Percentiles rank a stretch among this genome's conserved stretches.
These are phyloP conservation scores for Aramus guarauna DNA, from an alignment of 2,113 vertebrate species.

Conservation along the genomic window DNA sequence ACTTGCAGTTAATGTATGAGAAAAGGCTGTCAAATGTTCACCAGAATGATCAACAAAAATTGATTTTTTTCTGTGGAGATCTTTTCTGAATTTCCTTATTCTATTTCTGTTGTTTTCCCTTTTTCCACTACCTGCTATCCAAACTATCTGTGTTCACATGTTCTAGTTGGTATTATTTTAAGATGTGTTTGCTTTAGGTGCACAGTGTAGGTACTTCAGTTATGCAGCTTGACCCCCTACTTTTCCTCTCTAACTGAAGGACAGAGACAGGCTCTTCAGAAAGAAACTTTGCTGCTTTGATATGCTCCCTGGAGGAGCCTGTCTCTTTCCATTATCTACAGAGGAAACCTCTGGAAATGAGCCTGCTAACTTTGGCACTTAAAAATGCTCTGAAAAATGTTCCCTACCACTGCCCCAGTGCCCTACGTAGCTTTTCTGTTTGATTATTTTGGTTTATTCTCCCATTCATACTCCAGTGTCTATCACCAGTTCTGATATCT, in stretches of 20 bases:
- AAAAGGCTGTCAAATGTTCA: constrained; percentile 66
- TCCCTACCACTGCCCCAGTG: background rate
- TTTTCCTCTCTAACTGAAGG: background rate
- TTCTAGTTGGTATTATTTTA: background rate
- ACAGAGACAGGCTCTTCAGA: background rate
- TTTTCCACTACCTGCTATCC: background rate
- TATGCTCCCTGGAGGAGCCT: background rate
- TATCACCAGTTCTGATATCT: background rate
- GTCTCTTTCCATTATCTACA: background rate
- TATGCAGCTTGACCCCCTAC: background rate
- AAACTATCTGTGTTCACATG: background rate
- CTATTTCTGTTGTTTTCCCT: background rate
- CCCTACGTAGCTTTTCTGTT: background rate
- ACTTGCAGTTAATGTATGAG: constrained; percentile 71
- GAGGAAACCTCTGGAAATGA: background rate
- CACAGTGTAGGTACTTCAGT: background rate
- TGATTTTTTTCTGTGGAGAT: background rate
- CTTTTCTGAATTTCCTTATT: background rate
- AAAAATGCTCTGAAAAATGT: background rate
- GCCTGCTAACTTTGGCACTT: background rate
- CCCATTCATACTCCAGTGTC: background rate
- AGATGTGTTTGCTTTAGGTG: background rate
- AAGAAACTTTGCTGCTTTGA: background rate
- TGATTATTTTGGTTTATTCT: constrained; percentile 7
- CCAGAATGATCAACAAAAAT: constrained; percentile 48